These are phyloP conservation scores for Pomatorhinus ruficollis DNA, from an alignment of 2,113 vertebrate species.

Conservation along the genomic window DNA sequence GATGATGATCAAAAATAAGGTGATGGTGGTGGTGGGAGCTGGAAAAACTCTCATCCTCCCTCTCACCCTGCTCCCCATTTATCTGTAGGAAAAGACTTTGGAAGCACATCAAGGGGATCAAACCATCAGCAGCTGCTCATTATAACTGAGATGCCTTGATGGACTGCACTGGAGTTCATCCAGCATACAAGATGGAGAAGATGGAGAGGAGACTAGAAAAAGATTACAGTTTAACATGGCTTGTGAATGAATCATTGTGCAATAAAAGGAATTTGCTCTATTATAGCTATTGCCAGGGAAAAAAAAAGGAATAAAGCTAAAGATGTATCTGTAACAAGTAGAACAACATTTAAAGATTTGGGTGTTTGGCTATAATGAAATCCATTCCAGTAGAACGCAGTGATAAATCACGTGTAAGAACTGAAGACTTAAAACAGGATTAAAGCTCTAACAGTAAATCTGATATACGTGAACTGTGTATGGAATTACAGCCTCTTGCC, in stretches of 20 bases:
- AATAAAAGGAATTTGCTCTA: background rate
- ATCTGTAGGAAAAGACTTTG: background rate
- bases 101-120: background rate
- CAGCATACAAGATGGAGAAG: background rate
- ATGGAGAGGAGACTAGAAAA: background rate
- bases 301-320: background rate
- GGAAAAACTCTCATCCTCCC: background rate
- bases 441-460: background rate
- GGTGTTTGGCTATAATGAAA: background rate
- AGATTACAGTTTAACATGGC: background rate
- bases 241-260: background rate
- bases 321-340: background rate
- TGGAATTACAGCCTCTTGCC: background rate
- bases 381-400: background rate
- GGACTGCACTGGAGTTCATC: constrained; percentile 35
- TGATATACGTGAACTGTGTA: background rate
- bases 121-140: constrained; percentile 47
- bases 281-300: background rate
- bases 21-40: background rate
- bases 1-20: background rate
- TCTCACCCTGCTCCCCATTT: background rate
- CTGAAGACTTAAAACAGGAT: background rate
- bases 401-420: background rate
- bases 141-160: constrained; percentile 58
- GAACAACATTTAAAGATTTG: background rate